Evolutionary conservation across 1,140 invertebrate genomes (phyloP), one percentile per base, ranked within the genome.

Genomic region (Temnothorax curvispinosus): DNA sequence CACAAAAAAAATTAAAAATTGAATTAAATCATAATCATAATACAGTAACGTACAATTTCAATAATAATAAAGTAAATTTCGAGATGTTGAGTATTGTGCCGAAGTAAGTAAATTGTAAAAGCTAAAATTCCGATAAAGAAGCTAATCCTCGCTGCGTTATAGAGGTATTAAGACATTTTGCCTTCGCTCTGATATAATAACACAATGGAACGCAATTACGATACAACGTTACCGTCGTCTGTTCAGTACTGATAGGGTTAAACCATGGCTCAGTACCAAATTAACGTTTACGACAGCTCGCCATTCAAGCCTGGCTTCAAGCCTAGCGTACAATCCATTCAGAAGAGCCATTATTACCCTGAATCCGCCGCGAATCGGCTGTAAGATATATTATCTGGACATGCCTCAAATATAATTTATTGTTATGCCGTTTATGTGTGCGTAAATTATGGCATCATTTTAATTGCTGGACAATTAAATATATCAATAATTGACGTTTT

Each of bases 261-360:
- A 91, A 91, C 87, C 90, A 82, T 91, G 82, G 87, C 89, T 91
- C 89, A 86, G 89, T 90, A 90, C 88, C 89, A 91, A 91, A 90
- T 91, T 91, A 91, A 91, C 89, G 89, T 91, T 91, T 88, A 86
- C 62, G 89, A 88, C 90, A 60, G 87, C 69, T 88, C 77, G 82
- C 86, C 71, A 88, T 90, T 91, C 89, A 86, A 90, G 88, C 77
- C 87, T 88, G 58, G 86, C 78, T 88, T 88, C 77, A 78, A 77
- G 89, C 89, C 65, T 67, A 41, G 32, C 67, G n/a, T 41, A 67
- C n/a, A 62, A 74, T 67, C 78, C 58, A 65, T 56, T 62, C 78
- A 44, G 47, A 56, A 56, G 72, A 56, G 35, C 86, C 76, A 64
- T 67, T 56, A 56, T 75, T n/a, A 50, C 11, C 72, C 21, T 11